Percentiles rank a stretch among this genome's conserved stretches.
phyloP scores from a whole-genome alignment of 1,140 invertebrate species.

The Bombus waltoni region DNA sequence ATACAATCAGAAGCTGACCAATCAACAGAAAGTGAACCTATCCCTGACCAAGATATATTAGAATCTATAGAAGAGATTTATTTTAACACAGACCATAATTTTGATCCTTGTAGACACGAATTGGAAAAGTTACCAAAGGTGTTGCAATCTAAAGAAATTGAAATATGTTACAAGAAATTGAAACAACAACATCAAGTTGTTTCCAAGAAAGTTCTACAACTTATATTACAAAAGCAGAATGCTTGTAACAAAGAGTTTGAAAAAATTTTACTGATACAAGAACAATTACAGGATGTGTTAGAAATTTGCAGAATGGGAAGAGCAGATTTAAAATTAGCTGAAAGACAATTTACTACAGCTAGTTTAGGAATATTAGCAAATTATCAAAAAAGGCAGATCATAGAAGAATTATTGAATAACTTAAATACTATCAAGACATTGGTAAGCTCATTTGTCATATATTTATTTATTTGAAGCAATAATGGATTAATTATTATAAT shows the following conservation, averaged over 20 bases:
- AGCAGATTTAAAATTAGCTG: constrained; percentile 88
- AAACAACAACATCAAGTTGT: constrained; percentile 92
- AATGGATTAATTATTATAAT: constrained; percentile 26
- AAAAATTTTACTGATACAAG: constrained; percentile 90
- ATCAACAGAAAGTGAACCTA: constrained; percentile 80
- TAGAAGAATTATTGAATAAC: constrained; percentile 89
- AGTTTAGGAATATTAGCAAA: constrained; percentile 94
- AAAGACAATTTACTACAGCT: constrained; percentile 91
- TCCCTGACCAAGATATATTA: constrained; percentile 89
- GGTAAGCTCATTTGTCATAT: constrained; percentile 80
- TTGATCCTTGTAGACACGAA: constrained; percentile 88
- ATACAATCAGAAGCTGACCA: constrained; percentile 70
- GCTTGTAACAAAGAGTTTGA: constrained; percentile 93
- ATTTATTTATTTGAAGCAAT: background rate
- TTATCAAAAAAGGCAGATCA: constrained; percentile 92
- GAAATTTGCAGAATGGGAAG: constrained; percentile 88
- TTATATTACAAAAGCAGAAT: constrained; percentile 95
- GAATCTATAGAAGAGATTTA: constrained; percentile 88
- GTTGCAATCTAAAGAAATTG: constrained; percentile 87
- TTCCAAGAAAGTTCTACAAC: constrained; percentile 94
- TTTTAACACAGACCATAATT: constrained; percentile 84
- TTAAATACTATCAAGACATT: constrained; percentile 92
- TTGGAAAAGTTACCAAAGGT: constrained; percentile 86
- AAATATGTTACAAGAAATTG: constrained; percentile 86
- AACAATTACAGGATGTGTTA: constrained; percentile 88